These are phyloP conservation scores for Nephrotoma guestfalica DNA, from an alignment of 2,888 invertebrate genomes.

Conservation along the genomic window DNA sequence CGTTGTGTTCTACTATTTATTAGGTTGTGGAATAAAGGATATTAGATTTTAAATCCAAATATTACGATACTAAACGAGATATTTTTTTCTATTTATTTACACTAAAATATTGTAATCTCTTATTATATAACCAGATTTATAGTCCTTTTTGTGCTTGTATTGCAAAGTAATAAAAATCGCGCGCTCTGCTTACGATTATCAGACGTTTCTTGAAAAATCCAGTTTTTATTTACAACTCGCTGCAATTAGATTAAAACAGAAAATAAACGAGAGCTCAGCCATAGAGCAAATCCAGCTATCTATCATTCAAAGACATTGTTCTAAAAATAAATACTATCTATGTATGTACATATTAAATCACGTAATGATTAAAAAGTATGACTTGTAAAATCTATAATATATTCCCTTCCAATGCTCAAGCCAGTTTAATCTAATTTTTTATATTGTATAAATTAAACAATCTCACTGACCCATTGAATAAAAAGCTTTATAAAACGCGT, in stretches of 20 bases:
- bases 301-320: neutral
- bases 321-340: neutral
- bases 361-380: neutral
- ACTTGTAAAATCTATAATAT: neutral
- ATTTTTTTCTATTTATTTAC: neutral
- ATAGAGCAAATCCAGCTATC: neutral
- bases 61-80: neutral
- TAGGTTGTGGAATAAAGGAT: neutral
- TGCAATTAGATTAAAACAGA: neutral
- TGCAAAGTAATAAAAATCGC: neutral
- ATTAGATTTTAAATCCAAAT: neutral
- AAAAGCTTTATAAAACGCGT: neutral
- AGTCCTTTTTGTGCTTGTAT: neutral
- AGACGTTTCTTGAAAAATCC: neutral
- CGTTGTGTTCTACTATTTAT: neutral
- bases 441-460: neutral
- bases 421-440: neutral
- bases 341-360: neutral
- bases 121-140: neutral
- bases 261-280: neutral
- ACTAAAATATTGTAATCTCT: neutral
- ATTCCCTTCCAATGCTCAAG: neutral
- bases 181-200: neutral
- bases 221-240: neutral
- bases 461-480: neutral